Percentiles rank a stretch among this genome's conserved stretches.
Evolutionary conservation across 2,113 vertebrate genomes (phyloP).

Genomic region (Trematomus loennbergii): DNA sequence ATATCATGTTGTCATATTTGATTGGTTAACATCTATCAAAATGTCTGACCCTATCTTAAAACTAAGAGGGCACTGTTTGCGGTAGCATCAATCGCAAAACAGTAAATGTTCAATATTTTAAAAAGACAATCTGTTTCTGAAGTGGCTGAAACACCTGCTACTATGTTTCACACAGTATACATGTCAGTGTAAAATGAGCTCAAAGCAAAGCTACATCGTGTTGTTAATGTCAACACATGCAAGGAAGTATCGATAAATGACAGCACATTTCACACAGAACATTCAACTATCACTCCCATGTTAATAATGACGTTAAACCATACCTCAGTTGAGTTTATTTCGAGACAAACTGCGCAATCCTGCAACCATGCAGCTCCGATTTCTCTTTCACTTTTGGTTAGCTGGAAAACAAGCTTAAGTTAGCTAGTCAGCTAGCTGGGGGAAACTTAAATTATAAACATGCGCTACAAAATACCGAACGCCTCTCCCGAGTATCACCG

Average conservation of each 20-base stretch:
- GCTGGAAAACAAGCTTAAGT: slow-evolving; percentile 18
- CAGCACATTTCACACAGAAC: not conserved
- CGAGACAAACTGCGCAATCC: not conserved
- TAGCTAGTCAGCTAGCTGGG: slow-evolving; percentile 67
- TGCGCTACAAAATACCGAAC: slow-evolving; percentile 2
- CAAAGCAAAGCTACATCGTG: not conserved
- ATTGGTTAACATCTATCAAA: not conserved
- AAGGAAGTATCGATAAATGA: slow-evolving; percentile 9
- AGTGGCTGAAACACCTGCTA: not conserved
- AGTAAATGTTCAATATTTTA: too few species aligned
- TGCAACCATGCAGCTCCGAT: not conserved
- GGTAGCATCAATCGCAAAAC: not conserved
- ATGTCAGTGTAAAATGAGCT: not conserved
- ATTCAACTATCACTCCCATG: not conserved
- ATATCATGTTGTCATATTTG: not conserved
- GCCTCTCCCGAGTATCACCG: not conserved
- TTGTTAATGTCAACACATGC: not conserved
- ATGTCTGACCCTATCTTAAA: not conserved
- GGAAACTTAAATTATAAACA: slow-evolving; percentile 60
- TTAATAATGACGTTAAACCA: not conserved
- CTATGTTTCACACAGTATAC: not conserved
- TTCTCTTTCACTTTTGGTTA: slow-evolving; percentile 57
- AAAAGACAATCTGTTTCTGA: not conserved
- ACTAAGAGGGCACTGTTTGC: not conserved
- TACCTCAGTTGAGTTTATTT: slow-evolving; percentile 30